Base-by-base conservation (phyloP, 2,113 vertebrate genomes). In the Indicator indicator region DNA sequence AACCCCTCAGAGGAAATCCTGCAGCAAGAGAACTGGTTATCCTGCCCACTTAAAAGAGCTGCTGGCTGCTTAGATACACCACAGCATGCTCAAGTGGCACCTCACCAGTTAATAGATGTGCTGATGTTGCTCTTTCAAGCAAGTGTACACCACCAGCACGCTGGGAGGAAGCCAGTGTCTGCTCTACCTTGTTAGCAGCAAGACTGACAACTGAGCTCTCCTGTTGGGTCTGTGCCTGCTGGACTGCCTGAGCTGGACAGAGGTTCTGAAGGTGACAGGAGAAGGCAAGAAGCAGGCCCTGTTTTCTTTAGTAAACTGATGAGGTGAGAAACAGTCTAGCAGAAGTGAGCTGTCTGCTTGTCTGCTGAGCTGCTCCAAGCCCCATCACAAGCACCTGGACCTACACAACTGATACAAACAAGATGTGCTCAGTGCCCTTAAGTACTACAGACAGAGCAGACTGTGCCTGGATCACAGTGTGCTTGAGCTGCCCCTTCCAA, bases 1-100 rank as follows among this genome's bases (percentile, higher is more conserved):
- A 24, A 5, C 48, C 84, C 54, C 62, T 74, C 26, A 2, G 50
- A 86, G 94, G 93, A 93, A 64, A 81, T 86, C 86, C 76, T 89
- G 95, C 60, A 56, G 46, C 2, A 4, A 18, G 28, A 38, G 40
- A 50, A 19, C 40, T 8, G 40, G 8, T 69, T 62, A 6, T 58
- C 67, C 79, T 68, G 64, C 10, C 68, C 40, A 13, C 21, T 4
- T 23, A 13, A 26, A 28, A 54, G 74, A 75, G 65, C 71, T 65
- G 54, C 12, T 65, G 84, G 63, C 38, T 20, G 1, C 58, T 42
- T 33, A 8, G 55, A 12, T 12, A 30, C 0, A 3, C 33, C 46
- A 3, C 73, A 46, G 64, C 54, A 9, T 1, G 19, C 52, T 26
- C 24, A 27, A 36, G 30, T 3, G 48, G 18, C 3, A 4, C 4